phyloP scores from a whole-genome alignment of 1,140 invertebrate genomes.

The Nephila pilipes region DNA sequence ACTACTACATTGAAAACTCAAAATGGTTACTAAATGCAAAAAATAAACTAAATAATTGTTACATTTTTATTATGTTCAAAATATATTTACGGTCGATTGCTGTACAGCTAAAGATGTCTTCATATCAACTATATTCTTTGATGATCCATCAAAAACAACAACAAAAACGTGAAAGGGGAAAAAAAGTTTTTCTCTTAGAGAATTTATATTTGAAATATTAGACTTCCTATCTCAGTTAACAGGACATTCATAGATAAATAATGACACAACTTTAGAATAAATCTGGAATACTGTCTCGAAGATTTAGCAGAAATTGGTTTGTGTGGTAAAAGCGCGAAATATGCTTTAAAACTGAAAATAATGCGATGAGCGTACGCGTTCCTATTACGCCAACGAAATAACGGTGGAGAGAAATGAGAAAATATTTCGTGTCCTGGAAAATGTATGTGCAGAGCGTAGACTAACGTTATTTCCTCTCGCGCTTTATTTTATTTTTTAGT shows the following conservation, averaged over 20 bases:
- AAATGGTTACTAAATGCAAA: no score
- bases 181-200: no score
- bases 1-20: no score
- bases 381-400: conserved; percentile 25
- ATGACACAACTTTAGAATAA: conserved; percentile 21
- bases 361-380: background rate
- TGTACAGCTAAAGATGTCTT: no score
- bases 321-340: conserved; percentile 4
- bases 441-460: background rate
- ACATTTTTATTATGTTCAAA: no score
- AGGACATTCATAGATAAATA: background rate
- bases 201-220: background rate
- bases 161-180: no score
- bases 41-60: no score
- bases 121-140: no score
- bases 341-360: conserved; percentile 10
- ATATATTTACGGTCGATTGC: no score
- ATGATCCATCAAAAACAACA: no score
- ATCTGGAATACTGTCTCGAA: background rate
- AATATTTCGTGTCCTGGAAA: conserved; percentile 22
- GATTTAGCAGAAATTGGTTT: background rate
- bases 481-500: conserved; percentile 26
- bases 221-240: background rate
- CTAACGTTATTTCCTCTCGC: background rate
- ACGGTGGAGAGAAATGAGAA: conserved; percentile 25